A percentile compares a stretch with the other conserved stretches of the same genome.
Conservation (phyloP, 2,888 invertebrate genomes). For the Anthrax anthrax region DNA sequence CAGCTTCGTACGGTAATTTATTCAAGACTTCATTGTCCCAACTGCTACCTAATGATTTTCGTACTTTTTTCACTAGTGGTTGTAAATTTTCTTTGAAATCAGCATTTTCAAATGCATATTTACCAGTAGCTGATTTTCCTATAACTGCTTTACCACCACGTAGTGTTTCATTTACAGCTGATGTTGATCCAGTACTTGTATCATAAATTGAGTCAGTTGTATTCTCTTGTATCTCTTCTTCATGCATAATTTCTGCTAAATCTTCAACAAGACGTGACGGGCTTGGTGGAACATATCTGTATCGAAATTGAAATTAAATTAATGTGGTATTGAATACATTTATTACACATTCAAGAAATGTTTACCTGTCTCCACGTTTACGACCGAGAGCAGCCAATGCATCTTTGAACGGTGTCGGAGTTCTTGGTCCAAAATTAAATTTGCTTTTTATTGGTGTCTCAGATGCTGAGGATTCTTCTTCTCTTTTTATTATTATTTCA, state of each 20-base stretch:
- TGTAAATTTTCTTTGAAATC: constrained; percentile 54
- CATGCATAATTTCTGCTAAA: constrained; percentile 74
- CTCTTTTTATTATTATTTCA: constrained; percentile 2
- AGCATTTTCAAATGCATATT: constrained; percentile 12
- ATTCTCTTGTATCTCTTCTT: constrained; percentile 51
- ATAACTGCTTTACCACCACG: not conserved
- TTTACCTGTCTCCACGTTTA: constrained; percentile 47
- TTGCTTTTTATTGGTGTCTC: constrained; percentile 31
- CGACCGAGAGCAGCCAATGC: constrained; percentile 77
- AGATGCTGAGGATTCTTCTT: constrained; percentile 19
- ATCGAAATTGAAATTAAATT: constrained; percentile 15
- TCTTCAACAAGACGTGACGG: constrained; percentile 70
- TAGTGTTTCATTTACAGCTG: constrained; percentile 6
- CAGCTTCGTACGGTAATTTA: constrained; percentile 56
- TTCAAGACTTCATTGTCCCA: constrained; percentile 48
- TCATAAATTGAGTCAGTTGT: constrained; percentile 32
- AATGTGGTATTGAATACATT: not conserved
- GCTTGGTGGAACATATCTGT: constrained; percentile 46
- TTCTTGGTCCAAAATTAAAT: constrained; percentile 44
- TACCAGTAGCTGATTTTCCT: too few relatives aligned
- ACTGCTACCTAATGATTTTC: constrained; percentile 65
- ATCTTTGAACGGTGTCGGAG: constrained; percentile 90
- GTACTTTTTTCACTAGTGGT: constrained; percentile 51
- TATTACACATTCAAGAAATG: too few relatives aligned
- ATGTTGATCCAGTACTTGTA: constrained; percentile 9